Base-by-base conservation (phyloP, 2,113 vertebrate genomes). In the Cavia porcellus region DNA sequence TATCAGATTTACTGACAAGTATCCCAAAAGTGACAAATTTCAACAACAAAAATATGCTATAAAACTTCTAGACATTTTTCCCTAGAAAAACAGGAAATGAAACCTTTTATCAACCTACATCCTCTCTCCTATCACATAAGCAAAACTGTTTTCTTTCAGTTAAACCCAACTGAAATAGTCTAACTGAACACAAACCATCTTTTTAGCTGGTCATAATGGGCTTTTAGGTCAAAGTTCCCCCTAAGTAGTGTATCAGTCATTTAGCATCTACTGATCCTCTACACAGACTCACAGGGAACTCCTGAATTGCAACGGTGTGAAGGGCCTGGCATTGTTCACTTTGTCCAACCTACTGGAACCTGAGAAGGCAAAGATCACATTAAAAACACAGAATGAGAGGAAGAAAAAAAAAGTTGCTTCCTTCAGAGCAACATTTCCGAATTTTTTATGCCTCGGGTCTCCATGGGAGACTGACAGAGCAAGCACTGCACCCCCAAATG, bases 71-170 rank as follows among this genome's bases (percentile, higher is more conserved):
- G 45, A 62, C 1, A 68, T 50, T 20, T 96, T 96, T 79, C 84
- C 7, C 0, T 11, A 68, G 35, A 94, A 97, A 86, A 75, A 91
- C 83, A 45, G 19, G 45, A 30, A 19, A 64, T 35, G 50, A 1
- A 90, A 55, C 42, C 32, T 94, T 94, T 90, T 30, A 80, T 24
- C 81, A 55, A 84, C 35, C 50, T 10, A 82, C 47, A 66, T 93
- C 52, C 57, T 93, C 57, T 90, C 62, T 79, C 70, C 20, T 57
- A 64, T 87, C 14, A 68, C 42, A 80, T 70, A 82, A 80, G 10
- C 25, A 94, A 92, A 94, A 96, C 1, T 72, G 87, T 90, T 93
- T 95, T 87, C 68, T 90, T 57, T 82, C 66, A 42, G 7, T 90
- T 92, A 95, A 72, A 93, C 57, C 6, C 15, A 90, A 88, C 28